These are phyloP conservation scores for Berghia stephanieae DNA, from an alignment of 1,140 invertebrate genomes.

Conservation along the genomic window DNA sequence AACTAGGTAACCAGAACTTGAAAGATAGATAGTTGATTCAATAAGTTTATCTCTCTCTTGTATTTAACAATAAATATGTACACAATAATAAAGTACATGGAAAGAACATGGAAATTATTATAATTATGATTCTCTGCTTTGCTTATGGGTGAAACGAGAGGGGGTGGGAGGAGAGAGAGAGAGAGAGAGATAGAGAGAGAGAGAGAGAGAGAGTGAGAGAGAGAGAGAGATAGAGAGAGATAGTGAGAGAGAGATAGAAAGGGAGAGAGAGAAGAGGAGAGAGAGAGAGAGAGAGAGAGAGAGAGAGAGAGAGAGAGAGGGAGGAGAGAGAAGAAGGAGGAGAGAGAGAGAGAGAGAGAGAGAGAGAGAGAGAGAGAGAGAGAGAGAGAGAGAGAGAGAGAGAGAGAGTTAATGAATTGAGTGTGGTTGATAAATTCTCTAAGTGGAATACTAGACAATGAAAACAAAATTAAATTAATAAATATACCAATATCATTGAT, in stretches of 20 bases:
- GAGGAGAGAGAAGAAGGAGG: slow-evolving; percentile 12
- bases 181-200: neutral
- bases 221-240: neutral
- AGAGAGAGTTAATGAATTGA: neutral
- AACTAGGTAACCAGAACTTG: too few species aligned
- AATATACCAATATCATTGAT: neutral
- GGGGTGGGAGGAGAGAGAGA: neutral
- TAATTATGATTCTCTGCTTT: neutral
- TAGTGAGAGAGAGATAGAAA: slow-evolving; percentile 11
- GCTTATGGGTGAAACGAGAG: neutral
- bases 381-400: slow-evolving; percentile 1
- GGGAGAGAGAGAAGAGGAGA: slow-evolving; percentile 9
- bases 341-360: neutral
- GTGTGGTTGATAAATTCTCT: neutral
- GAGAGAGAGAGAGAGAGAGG: neutral
- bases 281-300: neutral
- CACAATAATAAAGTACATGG: too few species aligned
- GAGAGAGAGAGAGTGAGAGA: neutral
- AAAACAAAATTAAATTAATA: neutral
- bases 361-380: neutral
- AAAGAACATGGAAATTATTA: too few species aligned
- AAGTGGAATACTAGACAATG: neutral
- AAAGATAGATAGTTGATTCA: too few species aligned
- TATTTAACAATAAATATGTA: too few species aligned
- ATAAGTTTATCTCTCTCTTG: too few species aligned